Evolutionary conservation across 2,113 vertebrate species (phyloP).

Genomic region (Myxocyprinus asiaticus): DNA sequence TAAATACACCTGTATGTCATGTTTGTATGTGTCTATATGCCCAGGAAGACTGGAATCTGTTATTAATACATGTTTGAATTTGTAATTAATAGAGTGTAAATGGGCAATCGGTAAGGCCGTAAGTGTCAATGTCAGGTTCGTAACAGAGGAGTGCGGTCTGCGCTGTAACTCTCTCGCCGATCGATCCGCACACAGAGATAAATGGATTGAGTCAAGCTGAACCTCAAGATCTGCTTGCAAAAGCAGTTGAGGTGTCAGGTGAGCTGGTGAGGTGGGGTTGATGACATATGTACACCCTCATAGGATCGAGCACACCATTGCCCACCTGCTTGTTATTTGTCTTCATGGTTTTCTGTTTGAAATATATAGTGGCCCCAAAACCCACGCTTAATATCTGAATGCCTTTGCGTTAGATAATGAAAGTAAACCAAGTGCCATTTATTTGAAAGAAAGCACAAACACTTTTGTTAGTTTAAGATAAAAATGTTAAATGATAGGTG

Average conservation of each 20-base stretch:
- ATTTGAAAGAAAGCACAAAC: too few species aligned
- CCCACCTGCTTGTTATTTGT: conserved; percentile 3
- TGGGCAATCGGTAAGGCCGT: conserved; percentile 58
- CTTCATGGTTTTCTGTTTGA: background rate
- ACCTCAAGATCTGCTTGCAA: conserved; percentile 52
- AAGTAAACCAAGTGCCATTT: too few species aligned
- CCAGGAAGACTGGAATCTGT: conserved; percentile 14
- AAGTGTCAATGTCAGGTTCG: conserved; percentile 59
- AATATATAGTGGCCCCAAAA: too few species aligned
- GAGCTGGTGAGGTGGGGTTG: background rate
- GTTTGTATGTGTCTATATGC: conserved; percentile 18
- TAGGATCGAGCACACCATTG: background rate
- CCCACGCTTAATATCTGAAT: too few species aligned
- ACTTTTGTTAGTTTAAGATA: too few species aligned
- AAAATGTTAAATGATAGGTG: too few species aligned
- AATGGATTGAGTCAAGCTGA: conserved; percentile 52
- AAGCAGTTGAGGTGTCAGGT: conserved; percentile 43
- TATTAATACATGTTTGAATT: conserved; percentile 56
- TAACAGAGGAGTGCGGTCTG: conserved; percentile 14
- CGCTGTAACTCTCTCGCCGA: conserved; percentile 54
- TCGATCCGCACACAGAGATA: conserved; percentile 51
- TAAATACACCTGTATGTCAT: background rate
- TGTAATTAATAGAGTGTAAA: conserved; percentile 60
- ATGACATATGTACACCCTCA: background rate
- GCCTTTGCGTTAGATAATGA: too few species aligned